A percentile compares a stretch with the other conserved stretches of the same genome.
Conservation (phyloP, 2,797 vertebrate species). For the Sebastes hubbsi region DNA sequence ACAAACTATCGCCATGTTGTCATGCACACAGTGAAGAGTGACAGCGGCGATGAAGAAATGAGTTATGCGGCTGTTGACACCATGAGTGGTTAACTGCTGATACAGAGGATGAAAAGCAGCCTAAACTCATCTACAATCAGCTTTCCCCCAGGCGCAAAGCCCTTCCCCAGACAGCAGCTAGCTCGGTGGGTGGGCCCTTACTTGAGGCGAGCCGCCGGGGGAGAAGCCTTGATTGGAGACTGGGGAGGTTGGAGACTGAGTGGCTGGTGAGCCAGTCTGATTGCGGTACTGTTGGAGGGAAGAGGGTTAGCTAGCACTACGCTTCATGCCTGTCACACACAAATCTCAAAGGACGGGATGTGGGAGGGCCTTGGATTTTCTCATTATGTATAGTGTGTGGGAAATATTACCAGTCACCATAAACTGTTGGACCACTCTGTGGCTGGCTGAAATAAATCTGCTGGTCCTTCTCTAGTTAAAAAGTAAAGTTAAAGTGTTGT, state of each 20-base stretch:
- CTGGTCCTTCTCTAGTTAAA: background rate
- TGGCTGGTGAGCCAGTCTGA: slow-evolving; percentile 97
- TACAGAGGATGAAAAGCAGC: slow-evolving; percentile 77
- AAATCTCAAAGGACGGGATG: slow-evolving; percentile 37
- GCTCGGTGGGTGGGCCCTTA: slow-evolving; percentile 87
- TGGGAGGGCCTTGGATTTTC: slow-evolving; percentile 11
- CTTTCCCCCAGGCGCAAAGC: slow-evolving; percentile 65
- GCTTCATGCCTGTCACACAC: slow-evolving; percentile 82
- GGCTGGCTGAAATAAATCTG: background rate
- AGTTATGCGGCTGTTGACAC: slow-evolving; percentile 60
- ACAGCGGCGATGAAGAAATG: slow-evolving; percentile 61
- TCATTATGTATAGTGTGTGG: background rate
- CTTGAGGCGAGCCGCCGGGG: slow-evolving; percentile 98
- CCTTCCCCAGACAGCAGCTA: slow-evolving; percentile 76
- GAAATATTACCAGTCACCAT: background rate
- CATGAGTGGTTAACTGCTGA: slow-evolving; percentile 65
- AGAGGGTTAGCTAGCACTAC: slow-evolving; percentile 85
- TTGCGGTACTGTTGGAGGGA: slow-evolving; percentile 98
- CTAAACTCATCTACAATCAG: slow-evolving; percentile 61
- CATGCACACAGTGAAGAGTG: slow-evolving; percentile 67
- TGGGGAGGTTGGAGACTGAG: slow-evolving; percentile 99
- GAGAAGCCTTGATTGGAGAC: slow-evolving; percentile 99
- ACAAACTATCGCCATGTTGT: slow-evolving; percentile 34
- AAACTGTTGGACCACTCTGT: background rate
- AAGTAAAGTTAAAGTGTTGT: background rate